Percentiles rank a stretch among this genome's conserved stretches.
Conservation (phyloP, 2,797 vertebrate genomes). For the Podarcis siculus region DNA sequence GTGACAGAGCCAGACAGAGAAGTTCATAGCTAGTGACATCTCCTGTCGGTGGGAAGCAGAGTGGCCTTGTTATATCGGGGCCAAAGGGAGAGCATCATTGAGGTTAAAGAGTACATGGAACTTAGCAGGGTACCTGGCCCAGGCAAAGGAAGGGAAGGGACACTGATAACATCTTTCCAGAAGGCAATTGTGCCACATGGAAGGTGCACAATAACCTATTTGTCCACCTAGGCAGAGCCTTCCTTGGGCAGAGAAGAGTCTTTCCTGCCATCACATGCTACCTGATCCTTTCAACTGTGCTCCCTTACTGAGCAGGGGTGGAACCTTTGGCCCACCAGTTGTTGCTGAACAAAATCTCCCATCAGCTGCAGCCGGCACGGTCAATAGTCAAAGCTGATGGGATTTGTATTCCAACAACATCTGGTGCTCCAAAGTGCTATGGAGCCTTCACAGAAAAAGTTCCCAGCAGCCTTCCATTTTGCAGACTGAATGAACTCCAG, state of each 20-base stretch:
- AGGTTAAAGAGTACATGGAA: background rate
- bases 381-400: too few relatives aligned
- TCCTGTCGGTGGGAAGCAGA: background rate
- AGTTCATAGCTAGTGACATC: slow-evolving; percentile 9
- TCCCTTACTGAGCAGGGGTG: too few relatives aligned
- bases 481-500: background rate
- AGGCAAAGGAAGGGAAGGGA: background rate
- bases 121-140: background rate
- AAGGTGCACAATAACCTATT: background rate
- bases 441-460: background rate
- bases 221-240: background rate
- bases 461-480: background rate
- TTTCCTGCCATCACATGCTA: too few relatives aligned
- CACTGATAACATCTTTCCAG: background rate
- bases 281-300: too few relatives aligned
- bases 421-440: too few relatives aligned
- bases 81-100: background rate
- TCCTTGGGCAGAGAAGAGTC: background rate
- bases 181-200: background rate
- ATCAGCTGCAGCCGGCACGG: too few relatives aligned
- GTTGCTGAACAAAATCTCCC: too few relatives aligned
- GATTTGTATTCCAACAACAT: too few relatives aligned
- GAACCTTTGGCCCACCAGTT: too few relatives aligned
- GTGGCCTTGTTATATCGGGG: background rate
- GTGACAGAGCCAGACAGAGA: slow-evolving; percentile 3